Evolutionary conservation across 2,113 vertebrate species (phyloP).

Genomic region (Epinephelus cyanopodus): DNA sequence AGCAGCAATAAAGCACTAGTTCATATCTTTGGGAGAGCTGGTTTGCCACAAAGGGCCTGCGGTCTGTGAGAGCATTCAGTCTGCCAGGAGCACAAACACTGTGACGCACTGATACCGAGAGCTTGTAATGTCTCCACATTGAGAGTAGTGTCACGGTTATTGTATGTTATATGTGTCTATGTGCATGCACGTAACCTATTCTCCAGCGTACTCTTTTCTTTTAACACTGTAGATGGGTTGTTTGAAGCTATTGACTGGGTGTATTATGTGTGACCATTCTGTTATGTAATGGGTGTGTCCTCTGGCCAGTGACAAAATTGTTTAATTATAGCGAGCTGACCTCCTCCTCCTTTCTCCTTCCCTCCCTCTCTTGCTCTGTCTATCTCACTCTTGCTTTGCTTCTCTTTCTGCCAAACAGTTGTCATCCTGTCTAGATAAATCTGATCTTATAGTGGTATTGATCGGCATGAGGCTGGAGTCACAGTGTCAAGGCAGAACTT

Average conservation of each 20-base stretch:
- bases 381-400: not conserved
- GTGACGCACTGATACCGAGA: conserved; percentile 47
- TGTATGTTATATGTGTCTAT: not conserved
- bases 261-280: conserved; percentile 35
- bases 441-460: conserved; percentile 5
- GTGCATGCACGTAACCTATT: not conserved
- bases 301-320: conserved; percentile 44
- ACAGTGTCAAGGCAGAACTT: conserved; percentile 15
- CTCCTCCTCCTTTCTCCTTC: conserved; percentile 26
- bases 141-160: not conserved
- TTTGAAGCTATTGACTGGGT: conserved; percentile 41
- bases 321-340: conserved; percentile 47
- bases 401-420: not conserved
- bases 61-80: conserved; percentile 37
- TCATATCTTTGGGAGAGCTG: conserved; percentile 45
- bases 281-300: conserved; percentile 68
- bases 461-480: conserved; percentile 12
- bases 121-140: not conserved
- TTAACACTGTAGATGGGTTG: conserved; percentile 26
- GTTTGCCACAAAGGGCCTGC: conserved; percentile 50
- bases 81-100: conserved; percentile 44
- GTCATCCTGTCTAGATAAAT: conserved; percentile 30
- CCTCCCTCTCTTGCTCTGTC: not conserved
- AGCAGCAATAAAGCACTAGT: conserved; percentile 38
- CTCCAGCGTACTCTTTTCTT: conserved; percentile 6